Evolutionary conservation across 2,888 invertebrate genomes (phyloP).

Genomic region (Eledona agricola): DNA sequence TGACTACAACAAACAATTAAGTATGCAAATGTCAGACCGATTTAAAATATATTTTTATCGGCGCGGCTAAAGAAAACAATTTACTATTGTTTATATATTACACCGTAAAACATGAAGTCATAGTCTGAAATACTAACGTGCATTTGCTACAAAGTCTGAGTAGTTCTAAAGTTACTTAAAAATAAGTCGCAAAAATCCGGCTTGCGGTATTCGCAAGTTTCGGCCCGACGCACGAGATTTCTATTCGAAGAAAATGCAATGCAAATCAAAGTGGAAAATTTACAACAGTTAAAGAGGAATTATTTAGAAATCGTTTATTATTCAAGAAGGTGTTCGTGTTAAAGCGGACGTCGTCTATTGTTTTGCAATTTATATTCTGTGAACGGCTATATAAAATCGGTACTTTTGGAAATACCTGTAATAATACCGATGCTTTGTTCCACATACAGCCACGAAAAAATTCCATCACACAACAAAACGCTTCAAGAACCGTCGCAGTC

Average conservation of each 20-base stretch:
- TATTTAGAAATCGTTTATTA: slow-evolving; percentile 41
- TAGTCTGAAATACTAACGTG: slow-evolving; percentile 44
- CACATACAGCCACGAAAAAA: slow-evolving; percentile 26
- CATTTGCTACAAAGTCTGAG: slow-evolving; percentile 12
- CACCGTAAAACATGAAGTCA: slow-evolving; percentile 47
- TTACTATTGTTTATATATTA: slow-evolving; percentile 43
- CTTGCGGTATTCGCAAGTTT: slow-evolving; percentile 10
- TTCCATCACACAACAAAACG: slow-evolving; percentile 19
- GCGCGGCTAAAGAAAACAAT: slow-evolving; percentile 39
- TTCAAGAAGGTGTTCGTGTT: slow-evolving; percentile 40
- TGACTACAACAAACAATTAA: slow-evolving; percentile 16
- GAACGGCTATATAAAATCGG: slow-evolving; percentile 35
- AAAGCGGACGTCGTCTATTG: slow-evolving; percentile 47
- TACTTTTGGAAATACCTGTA: slow-evolving; percentile 38
- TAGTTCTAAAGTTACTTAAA: slow-evolving; percentile 10
- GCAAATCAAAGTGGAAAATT: slow-evolving; percentile 36
- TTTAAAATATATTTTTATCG: slow-evolving; percentile 24
- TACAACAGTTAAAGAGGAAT: slow-evolving; percentile 37
- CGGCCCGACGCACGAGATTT: slow-evolving; percentile 27
- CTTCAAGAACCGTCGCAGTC: slow-evolving; percentile 22
- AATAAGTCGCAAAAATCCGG: slow-evolving; percentile 12
- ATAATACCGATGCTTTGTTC: slow-evolving; percentile 21
- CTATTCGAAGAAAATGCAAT: slow-evolving; percentile 28
- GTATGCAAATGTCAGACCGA: slow-evolving; percentile 26
- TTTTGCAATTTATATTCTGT: slow-evolving; percentile 47